Evolutionary conservation across 1,140 invertebrate genomes (phyloP).

Genomic region (Drosophila bifasciata): DNA sequence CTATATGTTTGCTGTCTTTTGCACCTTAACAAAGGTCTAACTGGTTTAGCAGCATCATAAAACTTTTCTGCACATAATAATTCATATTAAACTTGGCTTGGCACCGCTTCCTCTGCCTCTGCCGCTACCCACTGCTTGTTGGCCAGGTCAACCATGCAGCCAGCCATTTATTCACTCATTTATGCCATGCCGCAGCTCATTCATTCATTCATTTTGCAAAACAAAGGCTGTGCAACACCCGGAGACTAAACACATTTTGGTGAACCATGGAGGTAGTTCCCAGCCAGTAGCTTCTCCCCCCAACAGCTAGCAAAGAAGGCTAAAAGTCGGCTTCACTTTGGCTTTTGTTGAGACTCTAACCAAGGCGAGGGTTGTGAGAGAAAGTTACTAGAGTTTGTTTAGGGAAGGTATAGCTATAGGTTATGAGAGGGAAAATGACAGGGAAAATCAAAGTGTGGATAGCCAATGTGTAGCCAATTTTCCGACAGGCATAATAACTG

Average conservation of each 20-base stretch:
- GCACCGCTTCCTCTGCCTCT: constrained; percentile 13
- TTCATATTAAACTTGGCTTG: constrained; percentile 74
- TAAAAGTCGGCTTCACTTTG: constrained; percentile 24
- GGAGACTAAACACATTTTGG: constrained; percentile 34
- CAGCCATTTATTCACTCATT: constrained; percentile 38
- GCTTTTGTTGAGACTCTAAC: background rate
- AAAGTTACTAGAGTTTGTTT: too few relatives aligned
- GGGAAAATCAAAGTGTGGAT: too few relatives aligned
- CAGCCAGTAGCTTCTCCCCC: too few relatives aligned
- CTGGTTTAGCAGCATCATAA: constrained; percentile 49
- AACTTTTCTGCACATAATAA: constrained; percentile 80
- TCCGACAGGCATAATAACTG: too few relatives aligned
- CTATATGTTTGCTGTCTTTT: background rate
- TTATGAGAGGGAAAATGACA: too few relatives aligned
- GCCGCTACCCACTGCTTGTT: background rate
- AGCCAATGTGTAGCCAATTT: too few relatives aligned
- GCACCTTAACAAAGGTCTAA: constrained; percentile 27
- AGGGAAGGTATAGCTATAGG: too few relatives aligned
- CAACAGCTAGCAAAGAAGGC: background rate
- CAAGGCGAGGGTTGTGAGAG: too few relatives aligned
- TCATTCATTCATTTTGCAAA: constrained; percentile 61
- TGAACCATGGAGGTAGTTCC: too few relatives aligned
- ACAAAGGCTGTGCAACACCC: constrained; percentile 50
- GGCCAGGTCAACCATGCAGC: constrained; percentile 30
- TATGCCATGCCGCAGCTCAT: constrained; percentile 22